phyloP scores from a whole-genome alignment of 2,888 invertebrate species.

The Idaea biselata region DNA sequence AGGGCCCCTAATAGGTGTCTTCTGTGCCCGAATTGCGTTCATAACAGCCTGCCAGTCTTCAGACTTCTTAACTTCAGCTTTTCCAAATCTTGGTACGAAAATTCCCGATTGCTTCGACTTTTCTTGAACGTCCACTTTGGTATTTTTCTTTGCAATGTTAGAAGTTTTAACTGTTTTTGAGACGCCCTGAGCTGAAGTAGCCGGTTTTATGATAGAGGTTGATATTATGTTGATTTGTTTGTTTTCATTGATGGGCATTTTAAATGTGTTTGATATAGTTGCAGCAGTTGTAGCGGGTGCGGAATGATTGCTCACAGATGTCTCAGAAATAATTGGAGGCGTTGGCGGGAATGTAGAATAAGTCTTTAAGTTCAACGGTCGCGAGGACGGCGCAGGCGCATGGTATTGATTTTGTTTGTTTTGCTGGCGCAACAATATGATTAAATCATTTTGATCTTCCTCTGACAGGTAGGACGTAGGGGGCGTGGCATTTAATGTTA shows the following conservation, averaged over 20 bases:
- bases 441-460: slow-evolving; percentile 56
- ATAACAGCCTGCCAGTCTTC: slow-evolving; percentile 65
- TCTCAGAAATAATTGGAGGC: neutral
- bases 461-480: slow-evolving; percentile 35
- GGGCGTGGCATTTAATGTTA: neutral
- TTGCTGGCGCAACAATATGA: slow-evolving; percentile 52
- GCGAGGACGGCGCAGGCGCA: slow-evolving; percentile 8
- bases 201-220: slow-evolving; percentile 20
- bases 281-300: neutral
- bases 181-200: slow-evolving; percentile 6
- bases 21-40: slow-evolving; percentile 58
- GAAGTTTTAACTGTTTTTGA: slow-evolving; percentile 6
- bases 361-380: neutral
- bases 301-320: neutral
- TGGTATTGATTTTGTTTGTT: slow-evolving; percentile 50
- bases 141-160: slow-evolving; percentile 4
- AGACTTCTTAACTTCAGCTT: slow-evolving; percentile 17
- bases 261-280: neutral
- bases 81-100: slow-evolving; percentile 8
- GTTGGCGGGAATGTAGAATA: neutral
- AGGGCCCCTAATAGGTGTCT: slow-evolving; percentile 62
- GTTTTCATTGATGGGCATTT: slow-evolving; percentile 5
- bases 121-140: slow-evolving; percentile 7
- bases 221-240: slow-evolving; percentile 25
- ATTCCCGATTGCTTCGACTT: slow-evolving; percentile 17